Evolutionary conservation across 1,140 invertebrate species (phyloP).

Genomic region (Sminthurinus signatus): DNA sequence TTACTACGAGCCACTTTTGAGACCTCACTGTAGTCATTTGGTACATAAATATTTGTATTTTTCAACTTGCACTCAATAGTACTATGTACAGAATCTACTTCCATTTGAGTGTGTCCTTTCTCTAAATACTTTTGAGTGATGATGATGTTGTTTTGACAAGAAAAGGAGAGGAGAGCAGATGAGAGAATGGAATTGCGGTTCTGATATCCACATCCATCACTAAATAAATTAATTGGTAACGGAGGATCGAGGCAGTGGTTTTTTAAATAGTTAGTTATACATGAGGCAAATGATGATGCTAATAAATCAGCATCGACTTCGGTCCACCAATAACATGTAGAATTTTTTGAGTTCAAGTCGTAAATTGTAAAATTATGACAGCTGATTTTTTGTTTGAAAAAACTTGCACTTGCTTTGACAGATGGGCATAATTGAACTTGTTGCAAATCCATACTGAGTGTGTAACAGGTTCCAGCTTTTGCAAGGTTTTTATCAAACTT

Average conservation of each 20-base stretch:
- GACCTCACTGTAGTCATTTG: conserved; percentile 38
- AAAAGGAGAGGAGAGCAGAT: conserved; percentile 16
- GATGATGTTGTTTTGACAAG: conserved; percentile 38
- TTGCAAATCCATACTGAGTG: conserved; percentile 2
- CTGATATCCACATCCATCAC: conserved; percentile 3
- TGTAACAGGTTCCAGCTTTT: not conserved
- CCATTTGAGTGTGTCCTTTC: conserved; percentile 48
- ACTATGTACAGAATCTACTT: conserved; percentile 46
- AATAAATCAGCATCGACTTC: conserved; percentile 18
- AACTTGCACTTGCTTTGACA: conserved; percentile 41
- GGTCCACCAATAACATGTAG: conserved; percentile 26
- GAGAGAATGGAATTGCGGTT: not conserved
- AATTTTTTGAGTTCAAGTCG: conserved; percentile 21
- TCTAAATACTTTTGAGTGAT: conserved; percentile 47
- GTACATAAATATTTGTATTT: conserved; percentile 35
- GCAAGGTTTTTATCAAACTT: not conserved
- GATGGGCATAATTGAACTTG: conserved; percentile 29
- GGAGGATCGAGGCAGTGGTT: not conserved
- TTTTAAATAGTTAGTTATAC: conserved; percentile 11
- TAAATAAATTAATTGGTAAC: not conserved
- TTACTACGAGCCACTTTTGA: conserved; percentile 37
- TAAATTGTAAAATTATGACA: conserved; percentile 31
- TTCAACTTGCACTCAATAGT: conserved; percentile 43
- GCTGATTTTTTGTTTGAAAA: conserved; percentile 39
- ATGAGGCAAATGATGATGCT: conserved; percentile 15